phyloP scores from a whole-genome alignment of 2,888 invertebrate species.

The Cyrtodaria siliqua region DNA sequence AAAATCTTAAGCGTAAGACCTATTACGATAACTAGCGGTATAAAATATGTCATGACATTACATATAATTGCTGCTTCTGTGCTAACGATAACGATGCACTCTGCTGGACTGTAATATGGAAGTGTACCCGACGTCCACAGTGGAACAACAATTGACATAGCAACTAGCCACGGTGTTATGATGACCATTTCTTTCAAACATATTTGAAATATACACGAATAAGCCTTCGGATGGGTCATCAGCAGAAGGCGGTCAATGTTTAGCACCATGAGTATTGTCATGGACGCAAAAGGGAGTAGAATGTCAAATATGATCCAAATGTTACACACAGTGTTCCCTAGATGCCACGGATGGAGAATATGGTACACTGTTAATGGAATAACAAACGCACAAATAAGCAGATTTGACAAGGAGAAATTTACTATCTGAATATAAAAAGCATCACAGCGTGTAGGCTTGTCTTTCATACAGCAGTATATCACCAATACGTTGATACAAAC shows the following conservation, averaged over 20 bases:
- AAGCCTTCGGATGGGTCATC: constrained; percentile 29
- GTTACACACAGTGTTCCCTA: constrained; percentile 52
- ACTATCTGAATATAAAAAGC: constrained; percentile 48
- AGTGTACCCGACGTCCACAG: constrained; percentile 57
- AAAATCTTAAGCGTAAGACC: constrained; percentile 37
- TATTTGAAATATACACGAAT: constrained; percentile 41
- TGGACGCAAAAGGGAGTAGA: constrained; percentile 47
- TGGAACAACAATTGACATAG: constrained; percentile 45
- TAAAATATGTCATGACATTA: constrained; percentile 47
- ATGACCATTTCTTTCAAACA: constrained; percentile 41
- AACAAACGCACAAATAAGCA: constrained; percentile 41
- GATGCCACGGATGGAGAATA: constrained; percentile 46
- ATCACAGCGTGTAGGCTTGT: constrained; percentile 13
- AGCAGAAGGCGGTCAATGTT: constrained; percentile 47
- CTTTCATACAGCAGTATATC: constrained; percentile 25
- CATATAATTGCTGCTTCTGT: constrained; percentile 39
- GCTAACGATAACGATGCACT: constrained; percentile 43
- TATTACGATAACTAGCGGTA: constrained; percentile 39
- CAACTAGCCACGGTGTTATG: constrained; percentile 49
- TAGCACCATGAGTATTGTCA: constrained; percentile 34
- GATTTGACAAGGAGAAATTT: constrained; percentile 46
- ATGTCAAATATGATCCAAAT: constrained; percentile 46
- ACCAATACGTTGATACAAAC: constrained; percentile 32
- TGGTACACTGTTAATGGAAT: constrained; percentile 53
- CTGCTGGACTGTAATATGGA: constrained; percentile 40